Evolutionary conservation across 2,888 invertebrate species (phyloP).

Genomic region (Conistra vaccinii): DNA sequence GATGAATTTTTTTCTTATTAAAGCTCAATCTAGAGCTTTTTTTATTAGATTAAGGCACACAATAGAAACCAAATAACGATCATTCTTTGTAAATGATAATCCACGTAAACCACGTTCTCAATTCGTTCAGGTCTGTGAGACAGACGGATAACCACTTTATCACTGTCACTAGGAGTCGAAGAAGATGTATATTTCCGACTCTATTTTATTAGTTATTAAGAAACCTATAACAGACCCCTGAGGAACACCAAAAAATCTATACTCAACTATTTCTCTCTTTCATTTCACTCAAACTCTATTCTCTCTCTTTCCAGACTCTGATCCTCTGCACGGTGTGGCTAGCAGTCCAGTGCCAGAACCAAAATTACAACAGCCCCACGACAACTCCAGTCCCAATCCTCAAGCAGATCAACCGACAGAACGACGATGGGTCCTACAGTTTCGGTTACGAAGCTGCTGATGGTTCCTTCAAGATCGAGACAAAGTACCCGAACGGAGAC

Average conservation of each 20-base stretch:
- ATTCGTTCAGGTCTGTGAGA: too few species aligned
- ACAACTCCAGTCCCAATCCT: slow-evolving; percentile 95
- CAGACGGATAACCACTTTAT: too few species aligned
- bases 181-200: too few species aligned
- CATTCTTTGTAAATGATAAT: too few species aligned
- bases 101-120: too few species aligned
- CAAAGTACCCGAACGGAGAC: slow-evolving; percentile 95
- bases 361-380: slow-evolving; percentile 90
- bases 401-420: slow-evolving; percentile 96
- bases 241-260: neutral
- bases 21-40: neutral
- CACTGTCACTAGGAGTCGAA: neutral
- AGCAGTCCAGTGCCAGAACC: slow-evolving; percentile 81
- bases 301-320: slow-evolving; percentile 70
- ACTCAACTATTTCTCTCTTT: neutral
- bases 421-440: slow-evolving; percentile 97
- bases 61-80: neutral
- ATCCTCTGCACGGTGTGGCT: slow-evolving; percentile 71
- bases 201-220: too few species aligned
- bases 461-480: slow-evolving; percentile 96
- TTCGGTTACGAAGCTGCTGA: slow-evolving; percentile 97
- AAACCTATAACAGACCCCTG: neutral
- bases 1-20: neutral
- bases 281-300: neutral
- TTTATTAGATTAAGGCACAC: neutral